These are phyloP conservation scores for Geococcyx californianus DNA, from an alignment of 2,113 vertebrate genomes.

Conservation along the genomic window DNA sequence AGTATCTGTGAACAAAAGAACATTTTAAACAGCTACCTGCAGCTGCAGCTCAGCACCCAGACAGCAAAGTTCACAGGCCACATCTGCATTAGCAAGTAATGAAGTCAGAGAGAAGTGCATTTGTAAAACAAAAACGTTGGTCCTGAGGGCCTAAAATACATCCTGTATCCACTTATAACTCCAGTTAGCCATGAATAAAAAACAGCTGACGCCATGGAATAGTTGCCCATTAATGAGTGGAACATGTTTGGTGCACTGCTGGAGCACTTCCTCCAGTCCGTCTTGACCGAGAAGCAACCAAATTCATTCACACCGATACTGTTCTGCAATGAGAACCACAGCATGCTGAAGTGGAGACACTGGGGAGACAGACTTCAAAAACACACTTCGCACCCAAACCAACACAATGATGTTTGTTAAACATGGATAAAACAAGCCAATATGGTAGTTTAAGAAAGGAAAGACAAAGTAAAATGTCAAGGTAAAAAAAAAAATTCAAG, in stretches of 20 bases:
- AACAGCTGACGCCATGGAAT: neutral
- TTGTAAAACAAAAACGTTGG: neutral
- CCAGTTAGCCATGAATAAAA: neutral
- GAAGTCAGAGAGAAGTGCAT: neutral
- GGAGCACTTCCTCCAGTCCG: neutral
- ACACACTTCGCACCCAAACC: neutral
- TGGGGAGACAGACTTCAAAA: neutral
- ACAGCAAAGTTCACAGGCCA: neutral
- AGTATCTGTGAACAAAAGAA: neutral
- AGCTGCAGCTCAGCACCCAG: neutral
- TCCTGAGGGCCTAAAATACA: neutral
- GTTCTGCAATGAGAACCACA: rapidly evolving
- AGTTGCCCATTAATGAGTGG: neutral
- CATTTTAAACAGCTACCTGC: neutral
- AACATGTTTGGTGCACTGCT: neutral
- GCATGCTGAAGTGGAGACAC: neutral
- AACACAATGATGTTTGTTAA: neutral
- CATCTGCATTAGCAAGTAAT: neutral
- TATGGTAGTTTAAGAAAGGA: neutral
- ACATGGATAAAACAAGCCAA: neutral
- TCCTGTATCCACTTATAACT: neutral
- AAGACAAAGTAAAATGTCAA: neutral
- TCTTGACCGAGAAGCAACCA: neutral
- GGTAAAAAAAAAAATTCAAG: neutral
- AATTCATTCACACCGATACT: neutral